phyloP scores from a whole-genome alignment of 2,888 invertebrate genomes.

The Apotomis betuletana region DNA sequence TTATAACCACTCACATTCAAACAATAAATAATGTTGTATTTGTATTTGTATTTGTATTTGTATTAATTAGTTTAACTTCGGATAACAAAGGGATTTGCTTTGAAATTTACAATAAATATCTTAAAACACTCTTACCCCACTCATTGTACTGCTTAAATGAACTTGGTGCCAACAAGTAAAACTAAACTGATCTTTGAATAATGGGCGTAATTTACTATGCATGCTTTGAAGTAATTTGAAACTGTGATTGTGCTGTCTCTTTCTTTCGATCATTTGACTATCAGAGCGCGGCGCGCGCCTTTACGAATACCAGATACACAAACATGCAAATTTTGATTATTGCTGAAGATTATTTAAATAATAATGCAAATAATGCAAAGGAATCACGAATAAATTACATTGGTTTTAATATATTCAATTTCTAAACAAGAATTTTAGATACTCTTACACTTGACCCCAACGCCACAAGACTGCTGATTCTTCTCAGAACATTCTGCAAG shows the following conservation, averaged over 20 bases:
- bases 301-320: background rate
- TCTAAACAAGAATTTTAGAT: background rate
- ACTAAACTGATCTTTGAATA: background rate
- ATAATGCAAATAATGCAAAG: background rate
- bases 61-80: no score
- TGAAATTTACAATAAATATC: no score
- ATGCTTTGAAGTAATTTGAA: slow-evolving; percentile 1
- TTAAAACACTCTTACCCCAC: no score
- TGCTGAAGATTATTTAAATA: no score
- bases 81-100: no score
- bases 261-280: background rate
- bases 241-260: slow-evolving; percentile 5
- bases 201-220: slow-evolving; percentile 8
- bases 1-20: no score
- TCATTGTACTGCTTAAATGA: no score
- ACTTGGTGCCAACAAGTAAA: no score
- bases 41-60: no score
- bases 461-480: slow-evolving; percentile 94
- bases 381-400: background rate
- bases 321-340: no score
- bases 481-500: slow-evolving; percentile 92
- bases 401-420: background rate
- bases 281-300: slow-evolving; percentile 9
- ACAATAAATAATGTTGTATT: no score
- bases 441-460: slow-evolving; percentile 88